These are phyloP conservation scores for Elgaria multicarinata DNA, from an alignment of 2,113 vertebrate species.

Conservation along the genomic window DNA sequence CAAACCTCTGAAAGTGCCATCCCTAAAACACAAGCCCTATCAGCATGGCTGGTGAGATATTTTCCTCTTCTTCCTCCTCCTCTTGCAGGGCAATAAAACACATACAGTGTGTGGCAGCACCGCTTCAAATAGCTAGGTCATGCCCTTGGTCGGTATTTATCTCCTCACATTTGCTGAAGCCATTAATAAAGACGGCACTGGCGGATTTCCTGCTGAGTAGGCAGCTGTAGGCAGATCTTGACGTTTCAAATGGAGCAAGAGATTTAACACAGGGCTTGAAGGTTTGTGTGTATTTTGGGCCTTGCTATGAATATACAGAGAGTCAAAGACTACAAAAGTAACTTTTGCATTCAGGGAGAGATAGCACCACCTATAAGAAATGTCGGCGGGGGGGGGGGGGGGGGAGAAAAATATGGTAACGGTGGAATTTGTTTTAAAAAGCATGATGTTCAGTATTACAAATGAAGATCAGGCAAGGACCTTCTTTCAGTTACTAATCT, in stretches of 20 bases:
- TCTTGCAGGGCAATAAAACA: constrained; percentile 49
- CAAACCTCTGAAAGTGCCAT: background rate
- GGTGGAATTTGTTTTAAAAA: constrained; percentile 31
- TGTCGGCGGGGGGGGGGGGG: background rate
- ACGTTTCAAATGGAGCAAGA: constrained; percentile 26
- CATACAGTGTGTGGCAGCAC: constrained; percentile 53
- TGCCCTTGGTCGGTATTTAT: constrained; percentile 46
- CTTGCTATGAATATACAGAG: background rate
- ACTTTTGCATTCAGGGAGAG: constrained; percentile 13
- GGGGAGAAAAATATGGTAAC: background rate
- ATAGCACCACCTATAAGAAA: background rate
- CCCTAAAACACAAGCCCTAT: constrained; percentile 8
- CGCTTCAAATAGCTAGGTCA: constrained; percentile 43
- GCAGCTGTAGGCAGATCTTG: constrained; percentile 38
- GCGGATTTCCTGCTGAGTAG: constrained; percentile 50
- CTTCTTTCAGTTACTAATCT: constrained; percentile 24
- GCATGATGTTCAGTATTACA: constrained; percentile 21
- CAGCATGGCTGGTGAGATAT: constrained; percentile 6
- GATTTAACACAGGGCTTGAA: constrained; percentile 33
- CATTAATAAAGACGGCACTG: constrained; percentile 39
- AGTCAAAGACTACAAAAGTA: constrained; percentile 13
- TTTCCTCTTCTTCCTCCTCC: constrained; percentile 16
- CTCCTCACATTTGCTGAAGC: constrained; percentile 42
- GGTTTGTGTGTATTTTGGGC: constrained; percentile 27
- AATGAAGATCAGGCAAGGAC: constrained; percentile 5